These are phyloP conservation scores for Notarius lentiginosus DNA, from an alignment of 2,113 vertebrate species.

Conservation along the genomic window DNA sequence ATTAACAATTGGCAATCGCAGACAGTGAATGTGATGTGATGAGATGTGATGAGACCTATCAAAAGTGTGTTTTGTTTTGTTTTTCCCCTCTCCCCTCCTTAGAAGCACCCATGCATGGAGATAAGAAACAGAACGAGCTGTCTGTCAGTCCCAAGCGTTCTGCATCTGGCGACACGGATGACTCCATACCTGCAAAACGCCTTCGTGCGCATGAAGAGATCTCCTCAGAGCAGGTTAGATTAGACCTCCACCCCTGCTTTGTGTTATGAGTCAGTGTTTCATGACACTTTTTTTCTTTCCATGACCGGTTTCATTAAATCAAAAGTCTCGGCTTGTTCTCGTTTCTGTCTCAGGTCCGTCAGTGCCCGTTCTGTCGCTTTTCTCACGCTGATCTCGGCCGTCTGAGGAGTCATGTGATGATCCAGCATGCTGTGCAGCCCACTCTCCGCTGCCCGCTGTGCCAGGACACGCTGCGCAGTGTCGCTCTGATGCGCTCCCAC, in stretches of 20 bases:
- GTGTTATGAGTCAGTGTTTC: neutral
- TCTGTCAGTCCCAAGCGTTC: constrained; percentile 79
- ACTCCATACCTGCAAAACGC: constrained; percentile 80
- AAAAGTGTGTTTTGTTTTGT: constrained; percentile 6
- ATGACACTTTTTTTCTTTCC: neutral
- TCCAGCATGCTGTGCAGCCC: constrained; percentile 86
- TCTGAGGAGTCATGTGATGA: constrained; percentile 84
- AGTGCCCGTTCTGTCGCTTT: constrained; percentile 91
- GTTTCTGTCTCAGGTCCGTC: constrained; percentile 79
- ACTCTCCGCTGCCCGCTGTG: constrained; percentile 91
- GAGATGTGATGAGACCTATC: neutral
- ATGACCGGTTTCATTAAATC: neutral
- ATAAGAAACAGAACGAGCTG: constrained; percentile 81
- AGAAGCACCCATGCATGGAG: constrained; percentile 75
- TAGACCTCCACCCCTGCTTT: neutral
- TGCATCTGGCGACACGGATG: constrained; percentile 76
- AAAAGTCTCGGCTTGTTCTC: neutral
- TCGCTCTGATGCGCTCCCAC: constrained; percentile 89
- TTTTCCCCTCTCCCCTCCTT: constrained; percentile 39
- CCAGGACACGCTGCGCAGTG: constrained; percentile 90
- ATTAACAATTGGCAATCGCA: neutral
- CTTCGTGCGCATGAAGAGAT: constrained; percentile 72
- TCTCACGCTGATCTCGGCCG: constrained; percentile 78
- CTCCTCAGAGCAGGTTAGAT: constrained; percentile 21
- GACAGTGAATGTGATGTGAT: neutral